A percentile compares a stretch with the other conserved stretches of the same genome.
Evolutionary conservation across 2,797 vertebrate genomes (phyloP).

Genomic region (Tachyglossus aculeatus): DNA sequence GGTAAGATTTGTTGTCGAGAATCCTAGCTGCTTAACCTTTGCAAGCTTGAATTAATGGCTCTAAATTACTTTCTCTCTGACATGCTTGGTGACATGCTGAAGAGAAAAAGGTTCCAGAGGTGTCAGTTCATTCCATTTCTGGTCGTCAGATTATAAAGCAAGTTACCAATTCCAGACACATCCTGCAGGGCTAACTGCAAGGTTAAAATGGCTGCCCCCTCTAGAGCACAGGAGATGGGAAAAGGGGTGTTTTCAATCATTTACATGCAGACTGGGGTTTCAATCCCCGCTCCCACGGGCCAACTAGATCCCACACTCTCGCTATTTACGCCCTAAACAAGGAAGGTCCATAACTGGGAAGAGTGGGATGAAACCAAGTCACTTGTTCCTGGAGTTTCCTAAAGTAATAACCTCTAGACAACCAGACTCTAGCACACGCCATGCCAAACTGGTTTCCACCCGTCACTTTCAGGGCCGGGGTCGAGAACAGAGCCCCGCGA

Average conservation of each 20-base stretch:
- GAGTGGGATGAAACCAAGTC: background rate
- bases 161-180: slow-evolving; percentile 15
- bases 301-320: background rate
- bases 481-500: too few species aligned
- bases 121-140: slow-evolving; percentile 1
- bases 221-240: background rate
- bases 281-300: background rate
- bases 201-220: background rate
- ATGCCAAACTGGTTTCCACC: fast-evolving
- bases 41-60: slow-evolving; percentile 22
- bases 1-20: slow-evolving; percentile 26
- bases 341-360: background rate
- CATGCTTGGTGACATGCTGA: background rate
- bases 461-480: too few species aligned
- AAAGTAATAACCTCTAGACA: background rate
- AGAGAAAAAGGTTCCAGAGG: background rate
- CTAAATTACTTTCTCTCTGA: slow-evolving; percentile 33
- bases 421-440: too few species aligned
- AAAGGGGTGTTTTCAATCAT: background rate
- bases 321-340: too few species aligned
- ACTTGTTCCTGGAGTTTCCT: too few species aligned
- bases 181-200: slow-evolving; percentile 7
- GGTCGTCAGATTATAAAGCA: slow-evolving; percentile 13
- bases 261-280: background rate
- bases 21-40: slow-evolving; percentile 23